Conservation (phyloP, 2,797 vertebrate species). For the Coregonus suidteri region DNA sequence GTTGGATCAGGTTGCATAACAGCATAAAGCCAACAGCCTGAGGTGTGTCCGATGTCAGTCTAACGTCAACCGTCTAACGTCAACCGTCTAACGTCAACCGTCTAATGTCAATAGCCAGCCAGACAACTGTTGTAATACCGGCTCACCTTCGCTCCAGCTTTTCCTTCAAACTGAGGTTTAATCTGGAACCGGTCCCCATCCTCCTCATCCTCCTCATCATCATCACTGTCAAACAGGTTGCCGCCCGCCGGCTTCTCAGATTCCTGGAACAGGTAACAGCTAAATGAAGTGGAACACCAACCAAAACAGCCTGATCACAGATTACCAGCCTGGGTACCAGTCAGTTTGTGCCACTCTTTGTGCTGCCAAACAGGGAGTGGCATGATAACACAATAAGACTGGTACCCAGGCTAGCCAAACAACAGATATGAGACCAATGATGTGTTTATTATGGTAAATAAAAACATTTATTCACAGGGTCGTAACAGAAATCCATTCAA, state of each 20-base stretch:
- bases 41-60: no score
- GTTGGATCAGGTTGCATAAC: no score
- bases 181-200: conserved; percentile 81
- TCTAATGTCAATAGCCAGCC: not conserved
- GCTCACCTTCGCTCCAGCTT: conserved; percentile 88
- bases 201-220: conserved; percentile 61
- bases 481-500: no score
- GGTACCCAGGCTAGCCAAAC: not conserved
- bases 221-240: conserved; percentile 80
- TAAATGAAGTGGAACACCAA: not conserved
- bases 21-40: no score
- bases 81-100: no score
- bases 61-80: no score
- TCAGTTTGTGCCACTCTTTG: no score
- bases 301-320: no score
- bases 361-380: no score
- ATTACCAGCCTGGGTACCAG: no score
- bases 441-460: not conserved
- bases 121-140: not conserved
- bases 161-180: conserved; percentile 93
- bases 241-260: conserved; percentile 42
- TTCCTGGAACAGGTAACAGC: conserved; percentile 35
- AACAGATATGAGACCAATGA: not conserved
- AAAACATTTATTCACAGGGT: not conserved
- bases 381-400: not conserved